These are phyloP conservation scores for Puntigrus tetrazona DNA, from an alignment of 2,113 vertebrate species.

Conservation along the genomic window DNA sequence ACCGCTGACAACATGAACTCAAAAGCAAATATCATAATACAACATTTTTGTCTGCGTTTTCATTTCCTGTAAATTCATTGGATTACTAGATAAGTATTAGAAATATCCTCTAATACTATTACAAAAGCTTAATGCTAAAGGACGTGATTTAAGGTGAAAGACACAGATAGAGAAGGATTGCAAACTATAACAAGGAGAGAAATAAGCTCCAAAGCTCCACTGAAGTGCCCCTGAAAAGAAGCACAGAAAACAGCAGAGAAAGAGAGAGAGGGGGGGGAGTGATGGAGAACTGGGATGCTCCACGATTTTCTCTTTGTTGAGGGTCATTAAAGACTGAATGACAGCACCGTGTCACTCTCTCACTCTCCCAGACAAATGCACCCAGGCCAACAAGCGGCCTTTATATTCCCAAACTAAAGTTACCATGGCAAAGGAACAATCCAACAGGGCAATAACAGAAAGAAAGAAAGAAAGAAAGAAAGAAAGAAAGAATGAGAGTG, in stretches of 20 bases:
- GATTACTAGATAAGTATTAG: background rate
- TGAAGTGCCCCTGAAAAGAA: background rate
- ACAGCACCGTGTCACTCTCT: conserved; percentile 15
- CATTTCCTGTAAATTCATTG: background rate
- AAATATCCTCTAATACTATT: background rate
- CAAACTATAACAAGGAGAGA: background rate
- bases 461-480: background rate
- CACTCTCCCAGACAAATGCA: conserved; percentile 32
- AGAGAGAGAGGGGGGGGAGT: conserved; percentile 44
- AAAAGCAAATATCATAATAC: background rate
- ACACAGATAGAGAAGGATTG: background rate
- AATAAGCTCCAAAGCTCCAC: background rate
- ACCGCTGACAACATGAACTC: background rate
- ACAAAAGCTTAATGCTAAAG: background rate
- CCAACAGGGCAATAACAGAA: conserved; percentile 23
- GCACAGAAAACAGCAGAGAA: conserved; percentile 16
- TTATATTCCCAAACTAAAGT: conserved; percentile 64
- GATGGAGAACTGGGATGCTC: conserved; percentile 54
- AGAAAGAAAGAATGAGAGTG: conserved; percentile 34
- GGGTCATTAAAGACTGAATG: conserved; percentile 46
- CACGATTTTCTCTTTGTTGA: conserved; percentile 37
- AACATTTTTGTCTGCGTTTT: background rate
- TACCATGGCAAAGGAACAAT: conserved; percentile 67
- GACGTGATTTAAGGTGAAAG: background rate
- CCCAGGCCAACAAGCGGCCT: conserved; percentile 40